Conservation (phyloP, 1,140 invertebrate genomes). For the Cotesia vestalis region DNA sequence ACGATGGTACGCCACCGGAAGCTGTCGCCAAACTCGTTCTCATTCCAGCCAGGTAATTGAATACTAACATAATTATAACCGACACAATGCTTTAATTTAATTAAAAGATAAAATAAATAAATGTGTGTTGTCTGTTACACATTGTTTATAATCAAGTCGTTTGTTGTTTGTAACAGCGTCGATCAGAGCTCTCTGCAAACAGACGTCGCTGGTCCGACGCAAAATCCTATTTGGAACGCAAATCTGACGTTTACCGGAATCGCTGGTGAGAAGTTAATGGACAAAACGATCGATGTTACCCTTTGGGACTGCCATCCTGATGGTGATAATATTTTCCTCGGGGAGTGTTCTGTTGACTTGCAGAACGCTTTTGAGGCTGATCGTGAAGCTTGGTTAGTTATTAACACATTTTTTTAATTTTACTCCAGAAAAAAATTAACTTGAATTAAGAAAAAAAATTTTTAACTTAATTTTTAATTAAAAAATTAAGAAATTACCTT, state of each 20-base stretch:
- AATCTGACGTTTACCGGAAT: slow-evolving; percentile 84
- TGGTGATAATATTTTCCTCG: slow-evolving; percentile 82
- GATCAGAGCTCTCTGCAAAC: slow-evolving; percentile 79
- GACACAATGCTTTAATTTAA: not conserved
- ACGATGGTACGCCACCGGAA: slow-evolving; percentile 81
- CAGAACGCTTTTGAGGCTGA: slow-evolving; percentile 86
- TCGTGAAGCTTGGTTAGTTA: slow-evolving; percentile 77
- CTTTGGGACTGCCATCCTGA: slow-evolving; percentile 87
- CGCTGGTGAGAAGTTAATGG: slow-evolving; percentile 79
- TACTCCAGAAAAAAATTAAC: too few species aligned
- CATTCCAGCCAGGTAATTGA: slow-evolving; percentile 74
- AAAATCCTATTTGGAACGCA: slow-evolving; percentile 89
- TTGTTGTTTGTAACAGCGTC: slow-evolving; percentile 65
- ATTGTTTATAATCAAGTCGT: not conserved
- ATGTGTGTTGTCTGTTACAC: not conserved
- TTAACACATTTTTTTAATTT: slow-evolving; percentile 21
- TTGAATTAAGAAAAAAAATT: too few species aligned
- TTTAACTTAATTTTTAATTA: too few species aligned
- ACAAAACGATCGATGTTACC: slow-evolving; percentile 83
- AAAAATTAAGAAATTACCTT: too few species aligned
- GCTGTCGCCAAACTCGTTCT: slow-evolving; percentile 84
- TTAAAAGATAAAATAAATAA: not conserved
- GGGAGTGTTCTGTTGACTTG: slow-evolving; percentile 82
- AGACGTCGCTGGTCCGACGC: slow-evolving; percentile 81
- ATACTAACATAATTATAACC: too few species aligned